A percentile compares a stretch with the other conserved stretches of the same genome.
These are phyloP conservation scores for Microcebus griseorufus DNA, from an alignment of 2,113 vertebrate species.

Conservation along the genomic window DNA sequence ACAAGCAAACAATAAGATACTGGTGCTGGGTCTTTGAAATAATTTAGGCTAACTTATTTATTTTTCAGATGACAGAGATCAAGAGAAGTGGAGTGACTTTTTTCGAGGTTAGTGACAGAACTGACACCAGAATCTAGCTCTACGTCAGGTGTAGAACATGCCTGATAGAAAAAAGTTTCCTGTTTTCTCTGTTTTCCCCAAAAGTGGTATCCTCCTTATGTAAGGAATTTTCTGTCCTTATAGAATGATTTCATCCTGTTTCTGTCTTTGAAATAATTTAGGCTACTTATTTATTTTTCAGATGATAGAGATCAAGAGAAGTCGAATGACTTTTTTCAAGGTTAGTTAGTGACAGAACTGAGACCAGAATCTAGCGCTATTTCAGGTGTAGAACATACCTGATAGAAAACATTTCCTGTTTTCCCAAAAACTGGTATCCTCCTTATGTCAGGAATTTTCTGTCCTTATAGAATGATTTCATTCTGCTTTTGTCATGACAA, in stretches of 20 bases:
- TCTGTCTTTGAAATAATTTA: slow-evolving; percentile 22
- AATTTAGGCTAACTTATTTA: not conserved
- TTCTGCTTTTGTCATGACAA: slow-evolving; percentile 64
- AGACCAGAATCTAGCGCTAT: not conserved
- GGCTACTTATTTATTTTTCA: not conserved
- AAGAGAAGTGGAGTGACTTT: not conserved
- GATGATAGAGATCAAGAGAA: not conserved
- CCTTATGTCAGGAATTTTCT: slow-evolving; percentile 23
- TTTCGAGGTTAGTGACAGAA: not conserved
- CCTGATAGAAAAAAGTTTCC: not conserved
- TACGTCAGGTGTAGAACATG: not conserved
- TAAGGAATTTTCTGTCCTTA: slow-evolving; percentile 29
- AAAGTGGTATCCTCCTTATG: not conserved
- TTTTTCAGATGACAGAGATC: not conserved
- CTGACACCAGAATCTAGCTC: not conserved
- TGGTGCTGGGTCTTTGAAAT: not conserved
- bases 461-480: slow-evolving; percentile 12
- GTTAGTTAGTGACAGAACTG: not conserved
- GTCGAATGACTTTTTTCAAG: not conserved
- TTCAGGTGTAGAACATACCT: not conserved
- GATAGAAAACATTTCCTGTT: not conserved
- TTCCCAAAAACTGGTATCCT: not conserved
- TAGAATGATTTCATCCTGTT: slow-evolving; percentile 55
- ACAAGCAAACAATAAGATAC: not conserved
- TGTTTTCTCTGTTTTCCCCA: not conserved